A percentile compares a stretch with the other conserved stretches of the same genome.
These are phyloP conservation scores for Hypomecis atomaria DNA, from an alignment of 2,888 invertebrate genomes.

Conservation along the genomic window DNA sequence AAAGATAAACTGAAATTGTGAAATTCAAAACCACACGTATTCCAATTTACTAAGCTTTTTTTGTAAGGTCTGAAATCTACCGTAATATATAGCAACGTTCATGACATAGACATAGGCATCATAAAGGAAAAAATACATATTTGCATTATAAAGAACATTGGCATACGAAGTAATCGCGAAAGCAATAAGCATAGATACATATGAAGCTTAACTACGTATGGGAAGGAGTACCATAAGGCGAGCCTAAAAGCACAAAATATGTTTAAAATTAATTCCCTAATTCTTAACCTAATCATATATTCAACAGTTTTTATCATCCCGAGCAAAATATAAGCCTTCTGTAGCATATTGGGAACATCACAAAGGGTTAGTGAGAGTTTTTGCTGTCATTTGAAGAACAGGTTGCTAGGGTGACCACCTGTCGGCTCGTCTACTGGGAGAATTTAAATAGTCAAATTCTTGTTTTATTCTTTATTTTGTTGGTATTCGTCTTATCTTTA, in stretches of 20 bases:
- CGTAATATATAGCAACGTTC: no score
- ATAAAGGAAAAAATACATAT: no score
- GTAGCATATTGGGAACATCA: constrained; percentile 44
- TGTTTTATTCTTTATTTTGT: constrained; percentile 10
- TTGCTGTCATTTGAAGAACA: constrained; percentile 72
- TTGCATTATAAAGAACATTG: no score
- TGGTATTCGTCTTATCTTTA: background rate
- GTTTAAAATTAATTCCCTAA: background rate
- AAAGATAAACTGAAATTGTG: no score
- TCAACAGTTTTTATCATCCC: constrained; percentile 31
- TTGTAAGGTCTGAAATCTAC: no score
- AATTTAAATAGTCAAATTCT: constrained; percentile 30
- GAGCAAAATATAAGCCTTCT: constrained; percentile 32
- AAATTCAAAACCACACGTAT: no score
- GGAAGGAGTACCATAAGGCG: background rate
- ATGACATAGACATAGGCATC: no score
- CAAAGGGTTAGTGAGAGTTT: constrained; percentile 75
- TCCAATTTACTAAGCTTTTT: no score
- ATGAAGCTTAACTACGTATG: no score
- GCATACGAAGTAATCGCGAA: no score
- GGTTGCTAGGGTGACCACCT: constrained; percentile 68
- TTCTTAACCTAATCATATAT: constrained; percentile 25
- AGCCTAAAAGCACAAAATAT: background rate
- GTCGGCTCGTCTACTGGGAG: constrained; percentile 57
- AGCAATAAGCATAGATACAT: no score